Evolutionary conservation across 2,888 invertebrate species (phyloP), one percentile per base, ranked within the genome.

Genomic region (Troilus luridus): DNA sequence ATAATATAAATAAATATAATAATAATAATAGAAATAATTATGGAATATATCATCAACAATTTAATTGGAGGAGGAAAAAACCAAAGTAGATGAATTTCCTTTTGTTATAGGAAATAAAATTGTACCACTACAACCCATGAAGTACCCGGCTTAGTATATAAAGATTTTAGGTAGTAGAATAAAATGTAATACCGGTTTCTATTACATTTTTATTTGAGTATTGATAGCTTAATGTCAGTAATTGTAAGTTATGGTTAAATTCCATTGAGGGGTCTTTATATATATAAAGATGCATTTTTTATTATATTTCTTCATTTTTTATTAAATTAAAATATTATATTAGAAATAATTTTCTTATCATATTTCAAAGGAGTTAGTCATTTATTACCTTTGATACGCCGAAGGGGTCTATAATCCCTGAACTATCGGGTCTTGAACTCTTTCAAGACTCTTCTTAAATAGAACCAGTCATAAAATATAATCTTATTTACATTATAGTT

Each of bases 401-500:
- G 27, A 77, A 41, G 27, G 17, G 72, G 27, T 41, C 72, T 19
- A 77, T 77, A 77, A 77, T 77, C 41, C 72, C 41, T 9, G 1
- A 41, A 77, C 72, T 77, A 77, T 77, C 72, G 72, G 72, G 27
- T 19, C 72, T 77, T 77, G 72, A 41, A 77, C n/a, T n/a, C n/a
- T n/a, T n/a, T n/a, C n/a, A n/a, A 77, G 24, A 41, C 8, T 17
- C 27, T 72, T 72, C n/a, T n/a, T n/a, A 72, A 64, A n/a, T 64
- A 64, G 6, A 8, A n/a, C 24, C 67, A 41, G 72, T 19, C 72
- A 41, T 77, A 77, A 77, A 77, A 77, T 19, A 27, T 77, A 41
- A 77, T 77, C 72, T 77, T 77, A 77, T 41, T 77, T 77, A 77
- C 11, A n/a, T n/a, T n/a, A n/a, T n/a, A n/a, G n/a, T n/a, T n/a